Conservation (phyloP, 2,113 vertebrate species). For the Panurus biarmicus region DNA sequence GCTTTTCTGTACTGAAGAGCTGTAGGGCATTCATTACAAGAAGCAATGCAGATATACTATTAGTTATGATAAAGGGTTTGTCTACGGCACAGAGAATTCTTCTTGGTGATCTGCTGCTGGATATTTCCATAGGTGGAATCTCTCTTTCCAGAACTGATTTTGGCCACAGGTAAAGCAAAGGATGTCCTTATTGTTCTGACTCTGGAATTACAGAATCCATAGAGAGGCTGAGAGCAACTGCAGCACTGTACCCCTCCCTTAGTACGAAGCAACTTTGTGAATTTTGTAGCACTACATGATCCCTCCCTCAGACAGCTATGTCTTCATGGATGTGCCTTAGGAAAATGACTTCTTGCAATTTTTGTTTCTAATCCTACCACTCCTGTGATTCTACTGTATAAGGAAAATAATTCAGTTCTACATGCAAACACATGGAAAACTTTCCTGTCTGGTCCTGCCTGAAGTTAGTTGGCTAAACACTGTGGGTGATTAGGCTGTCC, state of each 20-base stretch:
- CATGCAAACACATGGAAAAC: rapidly evolving
- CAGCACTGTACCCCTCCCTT: not conserved
- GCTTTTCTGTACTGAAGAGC: not conserved
- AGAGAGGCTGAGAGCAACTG: not conserved
- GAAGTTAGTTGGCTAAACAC: not conserved
- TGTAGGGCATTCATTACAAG: not conserved
- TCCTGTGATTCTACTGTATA: not conserved
- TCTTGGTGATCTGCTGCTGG: not conserved
- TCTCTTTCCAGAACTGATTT: not conserved
- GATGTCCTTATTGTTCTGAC: not conserved
- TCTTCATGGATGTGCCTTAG: not conserved
- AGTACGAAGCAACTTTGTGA: not conserved
- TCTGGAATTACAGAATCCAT: not conserved
- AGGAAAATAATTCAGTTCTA: not conserved
- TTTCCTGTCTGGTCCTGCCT: not conserved
- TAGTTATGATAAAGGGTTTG: not conserved
- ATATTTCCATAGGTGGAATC: not conserved
- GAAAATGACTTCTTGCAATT: not conserved
- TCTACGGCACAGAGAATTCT: not conserved
- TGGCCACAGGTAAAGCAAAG: not conserved
- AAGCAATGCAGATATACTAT: not conserved
- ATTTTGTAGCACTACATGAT: not conserved
- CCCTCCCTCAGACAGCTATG: not conserved
- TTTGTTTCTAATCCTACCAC: not conserved
- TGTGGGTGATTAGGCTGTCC: not conserved